These are phyloP conservation scores for Branchinecta sandiegonensis DNA, from an alignment of 2,888 invertebrate species.

Conservation along the genomic window DNA sequence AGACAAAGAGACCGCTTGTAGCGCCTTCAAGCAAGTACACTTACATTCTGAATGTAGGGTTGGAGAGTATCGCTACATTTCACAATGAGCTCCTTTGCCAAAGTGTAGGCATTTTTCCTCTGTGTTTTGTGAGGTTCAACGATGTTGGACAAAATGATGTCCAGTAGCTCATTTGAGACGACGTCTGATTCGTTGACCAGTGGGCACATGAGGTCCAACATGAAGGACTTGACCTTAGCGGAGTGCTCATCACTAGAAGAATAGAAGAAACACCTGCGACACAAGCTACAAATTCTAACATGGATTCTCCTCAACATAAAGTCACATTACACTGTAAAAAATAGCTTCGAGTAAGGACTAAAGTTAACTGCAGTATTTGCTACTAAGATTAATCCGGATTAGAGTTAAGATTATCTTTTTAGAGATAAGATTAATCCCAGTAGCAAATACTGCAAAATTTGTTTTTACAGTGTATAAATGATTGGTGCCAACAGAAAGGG, in stretches of 20 bases:
- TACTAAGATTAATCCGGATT: too few relatives aligned
- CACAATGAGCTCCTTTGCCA: conserved; percentile 79
- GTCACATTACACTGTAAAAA: too few relatives aligned
- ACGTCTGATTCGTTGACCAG: conserved; percentile 89
- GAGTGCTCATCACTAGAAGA: conserved; percentile 76
- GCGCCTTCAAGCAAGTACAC: conserved; percentile 29
- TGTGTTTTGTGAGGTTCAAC: conserved; percentile 85
- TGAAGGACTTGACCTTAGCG: conserved; percentile 86
- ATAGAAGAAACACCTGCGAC: conserved; percentile 24
- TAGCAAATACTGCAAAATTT: too few relatives aligned
- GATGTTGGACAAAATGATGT: conserved; percentile 82
- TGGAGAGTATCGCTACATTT: conserved; percentile 86
- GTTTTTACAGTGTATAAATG: too few relatives aligned
- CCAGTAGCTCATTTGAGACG: conserved; percentile 81
- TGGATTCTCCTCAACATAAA: too few relatives aligned
- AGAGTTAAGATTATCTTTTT: too few relatives aligned
- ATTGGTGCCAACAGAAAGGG: too few relatives aligned
- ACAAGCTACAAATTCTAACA: neutral
- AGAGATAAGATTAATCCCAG: too few relatives aligned
- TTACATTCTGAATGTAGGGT: conserved; percentile 81
- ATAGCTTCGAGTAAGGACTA: too few relatives aligned
- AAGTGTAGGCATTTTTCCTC: conserved; percentile 69
- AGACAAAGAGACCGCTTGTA: too few relatives aligned
- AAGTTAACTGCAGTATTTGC: too few relatives aligned
- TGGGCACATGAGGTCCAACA: conserved; percentile 87